A percentile compares a stretch with the other conserved stretches of the same genome.
These are phyloP conservation scores for Andrena minutula DNA, from an alignment of 2,888 invertebrate species.

Conservation along the genomic window DNA sequence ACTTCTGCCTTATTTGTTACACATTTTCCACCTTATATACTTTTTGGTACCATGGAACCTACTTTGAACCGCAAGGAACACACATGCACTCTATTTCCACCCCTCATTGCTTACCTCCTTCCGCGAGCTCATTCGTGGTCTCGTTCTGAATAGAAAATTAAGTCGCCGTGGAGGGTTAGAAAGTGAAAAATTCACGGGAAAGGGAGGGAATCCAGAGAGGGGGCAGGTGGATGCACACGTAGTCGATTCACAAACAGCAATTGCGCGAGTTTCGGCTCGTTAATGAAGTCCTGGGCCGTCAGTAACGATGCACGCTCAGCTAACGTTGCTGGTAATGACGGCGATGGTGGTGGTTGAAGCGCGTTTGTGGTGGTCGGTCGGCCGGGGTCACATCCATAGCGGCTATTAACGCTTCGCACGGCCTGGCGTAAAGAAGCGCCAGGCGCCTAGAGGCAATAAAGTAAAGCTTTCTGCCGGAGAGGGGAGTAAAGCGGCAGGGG, in stretches of 20 bases:
- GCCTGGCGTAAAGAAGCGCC: constrained; percentile 73
- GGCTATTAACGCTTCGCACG: constrained; percentile 71
- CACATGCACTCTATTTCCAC: no score
- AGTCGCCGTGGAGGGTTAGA: background rate
- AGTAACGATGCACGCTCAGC: constrained; percentile 21
- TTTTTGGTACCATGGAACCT: no score
- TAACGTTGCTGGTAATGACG: constrained; percentile 26
- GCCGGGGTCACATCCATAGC: constrained; percentile 40
- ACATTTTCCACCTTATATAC: no score
- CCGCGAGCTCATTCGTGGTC: background rate
- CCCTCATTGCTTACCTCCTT: background rate
- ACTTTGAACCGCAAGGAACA: no score
- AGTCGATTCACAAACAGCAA: constrained; percentile 18
- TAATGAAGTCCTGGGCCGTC: constrained; percentile 40
- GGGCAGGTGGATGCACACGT: background rate
- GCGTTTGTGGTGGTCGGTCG: background rate
- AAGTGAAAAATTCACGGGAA: background rate
- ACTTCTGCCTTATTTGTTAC: background rate
- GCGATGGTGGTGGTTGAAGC: background rate
- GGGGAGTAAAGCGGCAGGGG: constrained; percentile 52
- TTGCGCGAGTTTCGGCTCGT: constrained; percentile 46
- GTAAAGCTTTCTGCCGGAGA: constrained; percentile 52
- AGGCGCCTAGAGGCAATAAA: constrained; percentile 78
- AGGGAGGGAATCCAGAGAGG: background rate
- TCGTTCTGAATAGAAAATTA: background rate